Evolutionary conservation across 2,113 vertebrate species (phyloP).

Genomic region (Oryzias melastigma): DNA sequence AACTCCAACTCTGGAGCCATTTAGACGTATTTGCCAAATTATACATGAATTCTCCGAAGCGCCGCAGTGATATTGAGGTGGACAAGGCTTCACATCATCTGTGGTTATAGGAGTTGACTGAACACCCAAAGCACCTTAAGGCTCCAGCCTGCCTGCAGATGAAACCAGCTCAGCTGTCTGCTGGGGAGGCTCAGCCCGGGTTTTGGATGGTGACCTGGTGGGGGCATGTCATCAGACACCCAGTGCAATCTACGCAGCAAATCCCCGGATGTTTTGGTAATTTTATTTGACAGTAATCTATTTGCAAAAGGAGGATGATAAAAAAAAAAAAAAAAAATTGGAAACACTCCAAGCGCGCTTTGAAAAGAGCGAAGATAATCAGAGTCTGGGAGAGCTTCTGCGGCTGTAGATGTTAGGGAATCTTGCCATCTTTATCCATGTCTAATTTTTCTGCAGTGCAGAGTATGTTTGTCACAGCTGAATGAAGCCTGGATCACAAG

Average conservation of each 20-base stretch:
- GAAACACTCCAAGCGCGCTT: background rate
- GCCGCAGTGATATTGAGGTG: constrained; percentile 32
- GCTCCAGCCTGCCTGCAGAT: constrained; percentile 24
- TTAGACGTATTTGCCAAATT: constrained; percentile 31
- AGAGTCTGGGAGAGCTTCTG: constrained; percentile 50
- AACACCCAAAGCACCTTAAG: constrained; percentile 30
- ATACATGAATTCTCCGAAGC: constrained; percentile 37
- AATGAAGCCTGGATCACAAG: constrained; percentile 43
- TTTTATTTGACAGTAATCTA: constrained; percentile 44
- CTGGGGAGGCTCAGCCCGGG: constrained; percentile 15
- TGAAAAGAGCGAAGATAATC: constrained; percentile 40
- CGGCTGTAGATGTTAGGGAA: constrained; percentile 37
- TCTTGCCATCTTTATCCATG: constrained; percentile 53
- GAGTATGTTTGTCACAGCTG: constrained; percentile 56
- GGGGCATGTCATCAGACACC: constrained; percentile 46
- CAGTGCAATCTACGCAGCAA: constrained; percentile 38
- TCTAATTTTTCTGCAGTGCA: constrained; percentile 47
- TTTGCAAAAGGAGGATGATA: constrained; percentile 26
- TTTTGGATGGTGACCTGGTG: constrained; percentile 13
- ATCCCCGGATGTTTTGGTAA: constrained; percentile 33
- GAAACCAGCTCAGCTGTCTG: constrained; percentile 34
- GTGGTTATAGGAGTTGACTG: constrained; percentile 41
- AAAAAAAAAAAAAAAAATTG: background rate
- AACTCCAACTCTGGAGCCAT: constrained; percentile 33
- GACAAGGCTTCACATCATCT: constrained; percentile 44